Evolutionary conservation across 2,797 vertebrate genomes (phyloP).

Genomic region (Malurus leucopterus): DNA sequence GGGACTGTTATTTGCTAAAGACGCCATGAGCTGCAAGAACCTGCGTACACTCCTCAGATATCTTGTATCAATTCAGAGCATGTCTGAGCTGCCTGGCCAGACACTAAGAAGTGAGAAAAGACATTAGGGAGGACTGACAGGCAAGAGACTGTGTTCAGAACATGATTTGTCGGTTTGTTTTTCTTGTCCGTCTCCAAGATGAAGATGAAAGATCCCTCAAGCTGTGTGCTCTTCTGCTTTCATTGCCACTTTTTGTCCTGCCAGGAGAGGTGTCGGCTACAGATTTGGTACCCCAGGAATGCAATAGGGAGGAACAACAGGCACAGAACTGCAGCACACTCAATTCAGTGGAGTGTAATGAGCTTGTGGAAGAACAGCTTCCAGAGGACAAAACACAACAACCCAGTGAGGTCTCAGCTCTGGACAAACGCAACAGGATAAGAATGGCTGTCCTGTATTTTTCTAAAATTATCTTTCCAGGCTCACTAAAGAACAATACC

Average conservation of each 20-base stretch:
- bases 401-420: neutral
- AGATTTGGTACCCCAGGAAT: neutral
- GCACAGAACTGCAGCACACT: neutral
- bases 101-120: neutral
- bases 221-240: neutral
- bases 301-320: neutral
- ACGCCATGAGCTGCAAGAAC: neutral
- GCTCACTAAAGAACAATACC: neutral
- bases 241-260: neutral
- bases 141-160: neutral
- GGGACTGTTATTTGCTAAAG: neutral
- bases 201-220: neutral
- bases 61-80: neutral
- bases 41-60: neutral
- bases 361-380: neutral
- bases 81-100: neutral
- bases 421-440: neutral
- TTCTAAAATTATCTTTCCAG: neutral
- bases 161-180: neutral
- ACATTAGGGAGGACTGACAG: neutral
- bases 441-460: neutral
- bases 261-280: neutral
- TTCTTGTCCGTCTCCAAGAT: neutral
- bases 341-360: neutral
- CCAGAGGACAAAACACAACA: neutral